Percentiles rank a stretch among this genome's conserved stretches.
Conservation (phyloP, 1,140 invertebrate species). For the Tetragnatha versicolor region DNA sequence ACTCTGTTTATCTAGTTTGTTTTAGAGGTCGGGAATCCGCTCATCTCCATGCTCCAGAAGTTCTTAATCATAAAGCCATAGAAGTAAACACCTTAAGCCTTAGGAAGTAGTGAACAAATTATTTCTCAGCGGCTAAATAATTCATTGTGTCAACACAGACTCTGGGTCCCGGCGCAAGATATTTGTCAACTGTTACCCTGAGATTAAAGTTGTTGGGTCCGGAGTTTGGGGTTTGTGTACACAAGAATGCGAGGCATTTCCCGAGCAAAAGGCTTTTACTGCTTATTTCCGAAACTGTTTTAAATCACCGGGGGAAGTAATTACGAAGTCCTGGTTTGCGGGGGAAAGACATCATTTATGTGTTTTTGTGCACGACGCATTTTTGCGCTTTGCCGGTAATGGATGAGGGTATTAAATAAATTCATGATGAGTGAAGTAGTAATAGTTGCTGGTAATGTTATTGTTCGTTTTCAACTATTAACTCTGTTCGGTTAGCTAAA, state of each 20-base stretch:
- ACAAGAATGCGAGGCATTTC: constrained; percentile 37
- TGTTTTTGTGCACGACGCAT: background rate
- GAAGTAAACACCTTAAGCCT: constrained; percentile 45
- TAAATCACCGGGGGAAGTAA: constrained; percentile 38
- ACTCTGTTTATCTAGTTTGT: too few relatives aligned
- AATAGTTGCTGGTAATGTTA: too few relatives aligned
- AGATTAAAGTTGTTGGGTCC: constrained; percentile 40
- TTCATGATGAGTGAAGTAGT: too few relatives aligned
- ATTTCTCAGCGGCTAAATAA: constrained; percentile 38
- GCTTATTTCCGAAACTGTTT: constrained; percentile 18
- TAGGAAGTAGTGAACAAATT: constrained; percentile 43
- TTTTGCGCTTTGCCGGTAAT: too few relatives aligned
- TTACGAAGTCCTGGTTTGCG: constrained; percentile 4
- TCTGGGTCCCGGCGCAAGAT: constrained; percentile 8
- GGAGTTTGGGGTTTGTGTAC: constrained; percentile 18
- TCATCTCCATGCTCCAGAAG: constrained; percentile 21
- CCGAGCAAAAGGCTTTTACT: constrained; percentile 3
- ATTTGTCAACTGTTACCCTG: constrained; percentile 48
- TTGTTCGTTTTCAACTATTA: too few relatives aligned
- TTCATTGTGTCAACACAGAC: constrained; percentile 51
- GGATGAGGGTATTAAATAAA: too few relatives aligned
- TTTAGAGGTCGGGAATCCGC: too few relatives aligned
- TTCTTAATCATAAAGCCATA: constrained; percentile 45
- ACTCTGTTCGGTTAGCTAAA: too few relatives aligned
- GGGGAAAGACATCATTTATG: background rate